phyloP scores from a whole-genome alignment of 2,113 vertebrate species.

The Psephotus haematonotus region DNA sequence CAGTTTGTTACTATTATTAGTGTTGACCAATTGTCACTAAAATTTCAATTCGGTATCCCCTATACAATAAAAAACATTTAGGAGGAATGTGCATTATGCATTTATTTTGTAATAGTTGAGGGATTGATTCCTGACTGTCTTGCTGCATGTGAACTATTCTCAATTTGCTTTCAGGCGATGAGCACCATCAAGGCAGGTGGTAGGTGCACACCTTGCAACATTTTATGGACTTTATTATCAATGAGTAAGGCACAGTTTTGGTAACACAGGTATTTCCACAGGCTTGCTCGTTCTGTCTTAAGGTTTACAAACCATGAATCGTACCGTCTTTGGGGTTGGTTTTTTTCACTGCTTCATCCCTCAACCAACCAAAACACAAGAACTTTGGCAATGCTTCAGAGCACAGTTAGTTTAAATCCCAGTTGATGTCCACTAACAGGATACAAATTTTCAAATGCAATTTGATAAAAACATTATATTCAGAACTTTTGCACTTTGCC shows the following conservation, averaged over 20 bases:
- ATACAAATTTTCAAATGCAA: neutral
- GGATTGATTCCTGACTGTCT: neutral
- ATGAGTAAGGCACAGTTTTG: slow-evolving; percentile 20
- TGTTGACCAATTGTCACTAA: neutral
- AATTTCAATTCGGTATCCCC: neutral
- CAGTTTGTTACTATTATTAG: neutral
- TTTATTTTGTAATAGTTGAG: neutral
- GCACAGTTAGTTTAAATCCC: neutral
- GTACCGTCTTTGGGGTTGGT: neutral
- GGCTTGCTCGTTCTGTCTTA: neutral
- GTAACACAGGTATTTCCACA: neutral
- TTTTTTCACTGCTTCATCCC: neutral
- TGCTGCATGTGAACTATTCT: neutral
- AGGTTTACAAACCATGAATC: neutral
- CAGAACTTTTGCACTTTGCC: neutral
- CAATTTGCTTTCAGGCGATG: neutral
- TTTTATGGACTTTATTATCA: neutral
- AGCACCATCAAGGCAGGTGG: neutral
- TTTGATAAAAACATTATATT: neutral
- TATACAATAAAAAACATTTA: neutral
- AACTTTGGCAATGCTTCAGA: neutral
- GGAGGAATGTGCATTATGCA: neutral
- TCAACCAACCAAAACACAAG: neutral
- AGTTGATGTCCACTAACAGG: neutral
- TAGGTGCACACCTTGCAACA: neutral